Base-by-base conservation (phyloP, 2,797 vertebrate species). In the Hafferia zeledoni region DNA sequence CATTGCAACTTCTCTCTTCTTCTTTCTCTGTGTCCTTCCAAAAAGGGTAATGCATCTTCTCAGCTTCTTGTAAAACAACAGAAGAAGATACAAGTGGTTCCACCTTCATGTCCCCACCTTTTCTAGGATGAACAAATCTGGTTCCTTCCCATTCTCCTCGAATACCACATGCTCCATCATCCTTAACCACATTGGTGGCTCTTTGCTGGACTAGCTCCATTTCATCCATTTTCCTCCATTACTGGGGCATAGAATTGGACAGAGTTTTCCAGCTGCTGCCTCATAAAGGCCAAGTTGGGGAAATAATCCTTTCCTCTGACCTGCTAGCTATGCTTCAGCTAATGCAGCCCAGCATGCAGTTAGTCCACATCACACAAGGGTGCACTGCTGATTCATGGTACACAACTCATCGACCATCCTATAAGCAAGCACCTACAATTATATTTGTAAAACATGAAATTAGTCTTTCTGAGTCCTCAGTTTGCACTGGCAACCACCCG, bases 381-480 rank as follows among this genome's bases (percentile, higher is more conserved):
- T 50, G 69, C 87, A 81, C 72, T 94, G 78, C 70, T 90, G 91
- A 82, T 74, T 95, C 49, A 59, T 63, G 63, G 67, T 33, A 74
- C 31, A 69, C 50, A 81, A 53, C 83, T 59, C 53, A 63, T 50
- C 4, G 2, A 78, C 53, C 8, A 4, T 71, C 60, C 50, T 52
- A 60, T 43, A 85, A 88, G 43, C 19, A 84, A 89, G 72, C 18
- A 69, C 10, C 47, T 80, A 33, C 56, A 87, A 30, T 5, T 18
- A 17, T 15, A 72, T 39, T 28, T 72, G 83, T 50, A 79, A 69
- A 88, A 90, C 43, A 81, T 16, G 20, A 49, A 87, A 88, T 69
- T 31, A 76, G 23, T 24, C 59, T 56, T 76, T 61, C 53, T 9
- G 28, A 35, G 31, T 44, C 50, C 31, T 52, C 19, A n/a, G 17